A percentile compares a stretch with the other conserved stretches of the same genome.
phyloP scores from a whole-genome alignment of 2,113 vertebrate genomes.

The Pterophyllum scalare region DNA sequence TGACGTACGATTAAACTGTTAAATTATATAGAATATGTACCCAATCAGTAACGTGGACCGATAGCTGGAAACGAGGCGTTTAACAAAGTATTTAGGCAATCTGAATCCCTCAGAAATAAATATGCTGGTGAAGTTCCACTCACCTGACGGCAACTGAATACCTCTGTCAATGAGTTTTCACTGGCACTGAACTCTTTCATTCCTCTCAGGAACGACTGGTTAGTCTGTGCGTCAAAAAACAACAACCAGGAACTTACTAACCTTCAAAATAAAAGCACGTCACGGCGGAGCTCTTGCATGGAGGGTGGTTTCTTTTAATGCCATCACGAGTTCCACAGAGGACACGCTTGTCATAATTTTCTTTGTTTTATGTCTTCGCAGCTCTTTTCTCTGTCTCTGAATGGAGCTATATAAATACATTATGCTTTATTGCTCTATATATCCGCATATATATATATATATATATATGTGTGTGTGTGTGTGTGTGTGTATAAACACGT shows the following conservation, averaged over 20 bases:
- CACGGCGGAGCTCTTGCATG: not conserved
- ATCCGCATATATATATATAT: too few relatives aligned
- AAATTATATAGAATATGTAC: too few relatives aligned
- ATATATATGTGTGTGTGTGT: too few relatives aligned
- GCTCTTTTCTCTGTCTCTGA: too few relatives aligned
- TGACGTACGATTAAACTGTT: too few relatives aligned
- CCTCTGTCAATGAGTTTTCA: not conserved
- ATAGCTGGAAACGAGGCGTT: not conserved
- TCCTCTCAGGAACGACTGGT: too few relatives aligned
- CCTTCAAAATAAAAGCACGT: conserved; percentile 54
- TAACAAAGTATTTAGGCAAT: not conserved
- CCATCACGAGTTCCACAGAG: not conserved
- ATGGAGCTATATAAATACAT: too few relatives aligned
- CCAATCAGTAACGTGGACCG: not conserved
- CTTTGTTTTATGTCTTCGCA: too few relatives aligned
- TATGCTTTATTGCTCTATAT: too few relatives aligned
- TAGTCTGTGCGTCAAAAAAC: too few relatives aligned
- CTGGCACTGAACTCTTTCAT: not conserved
- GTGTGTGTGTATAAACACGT: too few relatives aligned
- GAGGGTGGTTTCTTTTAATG: not conserved
- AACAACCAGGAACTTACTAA: not conserved
- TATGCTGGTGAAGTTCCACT: not conserved
- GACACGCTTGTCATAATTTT: too few relatives aligned
- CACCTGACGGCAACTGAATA: conserved; percentile 41
- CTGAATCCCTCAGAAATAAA: not conserved